Base-by-base conservation (phyloP, 2,113 vertebrate genomes). In the Saimiri boliviensis region DNA sequence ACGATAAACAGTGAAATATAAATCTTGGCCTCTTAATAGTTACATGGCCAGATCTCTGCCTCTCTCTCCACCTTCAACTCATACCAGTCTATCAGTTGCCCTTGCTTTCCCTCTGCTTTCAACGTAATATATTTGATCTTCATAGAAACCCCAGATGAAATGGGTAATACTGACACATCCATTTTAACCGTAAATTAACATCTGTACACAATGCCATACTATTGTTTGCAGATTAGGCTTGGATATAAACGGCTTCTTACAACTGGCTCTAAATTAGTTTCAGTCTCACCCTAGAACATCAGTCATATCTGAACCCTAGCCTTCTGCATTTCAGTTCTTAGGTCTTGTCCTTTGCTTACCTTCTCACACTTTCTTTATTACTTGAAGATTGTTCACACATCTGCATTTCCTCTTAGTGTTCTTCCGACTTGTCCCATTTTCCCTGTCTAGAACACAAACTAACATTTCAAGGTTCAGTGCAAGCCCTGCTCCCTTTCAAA, bases 311-410 rank as follows among this genome's bases (percentile, higher is more conserved):
- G 9, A 40, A 30, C 23, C 8, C 8, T 23, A 40, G 19, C 35
- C 49, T 82, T 52, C 8, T 37, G 5, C 16, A 30, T 40, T 77
- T n/a, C 35, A 20, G 3, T 47, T 17, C 19, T 11, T 16, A 30
- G 7, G 17, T 23, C 8, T 25, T 20, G 9, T 19, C 35, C 47
- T 23, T 3, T 23, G 6, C 17, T 4, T 14, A 6, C n/a, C 25
- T 88, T 2, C 3, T 71, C 2, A 0, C 8, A 16, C 35, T 11
- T 71, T 32, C 49, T n/a, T 49, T 0, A 5, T 2, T 7, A 27
- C 16, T 12, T 32, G 8, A 40, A 21, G 3, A 12, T 47, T 56
- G 3, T 30, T 54, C 45, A 32, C 8, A 35, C 3, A 21, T 9
- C 27, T n/a, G 4, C 25, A 5, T 60, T n/a, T 80, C 40, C 11